Conservation (phyloP, 2,797 vertebrate species). For the Argyrosomus regius region DNA sequence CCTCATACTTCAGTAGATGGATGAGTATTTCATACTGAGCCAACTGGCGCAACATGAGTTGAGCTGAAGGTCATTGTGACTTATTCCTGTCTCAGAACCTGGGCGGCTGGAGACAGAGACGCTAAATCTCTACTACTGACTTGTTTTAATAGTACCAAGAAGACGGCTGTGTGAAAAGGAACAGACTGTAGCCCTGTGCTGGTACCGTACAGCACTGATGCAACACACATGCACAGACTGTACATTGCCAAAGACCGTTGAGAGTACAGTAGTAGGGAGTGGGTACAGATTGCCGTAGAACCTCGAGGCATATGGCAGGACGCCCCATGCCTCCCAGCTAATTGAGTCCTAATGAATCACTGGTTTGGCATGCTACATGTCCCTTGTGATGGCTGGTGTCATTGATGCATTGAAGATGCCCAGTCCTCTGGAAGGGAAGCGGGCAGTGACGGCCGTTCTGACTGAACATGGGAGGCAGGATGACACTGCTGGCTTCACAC, state of each 20-base stretch:
- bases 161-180: slow-evolving; percentile 19
- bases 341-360: slow-evolving; percentile 86
- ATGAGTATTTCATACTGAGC: slow-evolving; percentile 79
- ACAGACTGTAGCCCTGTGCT: slow-evolving; percentile 43
- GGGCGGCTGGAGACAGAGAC: slow-evolving; percentile 57
- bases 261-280: slow-evolving; percentile 62
- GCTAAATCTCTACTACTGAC: slow-evolving; percentile 62
- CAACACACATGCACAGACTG: slow-evolving; percentile 47
- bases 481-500: slow-evolving; percentile 52
- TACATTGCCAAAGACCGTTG: slow-evolving; percentile 57
- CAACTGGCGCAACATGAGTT: slow-evolving; percentile 80
- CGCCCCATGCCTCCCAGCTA: slow-evolving; percentile 79
- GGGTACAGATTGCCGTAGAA: slow-evolving; percentile 74
- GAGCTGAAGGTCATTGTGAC: slow-evolving; percentile 83
- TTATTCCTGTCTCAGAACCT: slow-evolving; percentile 71
- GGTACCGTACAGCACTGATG: slow-evolving; percentile 31
- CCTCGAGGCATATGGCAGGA: slow-evolving; percentile 80
- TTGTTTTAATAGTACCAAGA: slow-evolving; percentile 61
- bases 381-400: slow-evolving; percentile 77
- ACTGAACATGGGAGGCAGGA: slow-evolving; percentile 52
- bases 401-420: slow-evolving; percentile 79
- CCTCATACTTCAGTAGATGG: slow-evolving; percentile 78
- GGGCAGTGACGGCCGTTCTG: slow-evolving; percentile 59
- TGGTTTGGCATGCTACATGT: slow-evolving; percentile 78
- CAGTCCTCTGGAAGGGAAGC: slow-evolving; percentile 66